These are phyloP conservation scores for Copidosoma floridanum DNA, from an alignment of 1,140 invertebrate genomes.

Conservation along the genomic window DNA sequence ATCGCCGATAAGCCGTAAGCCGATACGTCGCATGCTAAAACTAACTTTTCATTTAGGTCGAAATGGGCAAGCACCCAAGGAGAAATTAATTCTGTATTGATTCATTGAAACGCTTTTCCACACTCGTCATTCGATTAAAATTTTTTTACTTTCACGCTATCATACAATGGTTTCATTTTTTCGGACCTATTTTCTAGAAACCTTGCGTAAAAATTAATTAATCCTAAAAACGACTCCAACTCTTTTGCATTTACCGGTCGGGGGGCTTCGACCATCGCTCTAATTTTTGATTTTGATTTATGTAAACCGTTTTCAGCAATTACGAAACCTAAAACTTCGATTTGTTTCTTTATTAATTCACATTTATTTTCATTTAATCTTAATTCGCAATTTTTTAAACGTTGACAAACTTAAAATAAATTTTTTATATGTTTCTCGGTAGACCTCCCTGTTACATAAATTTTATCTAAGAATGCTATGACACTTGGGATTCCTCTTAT, in stretches of 20 bases:
- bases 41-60: slow-evolving; percentile 33
- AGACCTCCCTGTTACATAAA: slow-evolving; percentile 22
- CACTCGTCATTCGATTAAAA: slow-evolving; percentile 12
- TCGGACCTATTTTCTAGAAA: slow-evolving; percentile 22
- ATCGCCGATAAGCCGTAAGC: slow-evolving; percentile 44
- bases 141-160: slow-evolving; percentile 12
- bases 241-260: slow-evolving; percentile 17
- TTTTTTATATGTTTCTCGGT: slow-evolving; percentile 15
- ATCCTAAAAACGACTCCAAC: slow-evolving; percentile 21
- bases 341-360: slow-evolving; percentile 17
- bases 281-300: slow-evolving; percentile 27
- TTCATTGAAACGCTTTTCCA: slow-evolving; percentile 23
- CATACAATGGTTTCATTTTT: slow-evolving; percentile 24
- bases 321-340: slow-evolving; percentile 36
- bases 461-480: slow-evolving; percentile 28
- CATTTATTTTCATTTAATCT: slow-evolving; percentile 23
- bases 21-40: slow-evolving; percentile 46
- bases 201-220: slow-evolving; percentile 30
- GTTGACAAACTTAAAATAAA: slow-evolving; percentile 14
- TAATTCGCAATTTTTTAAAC: slow-evolving; percentile 17
- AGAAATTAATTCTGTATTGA: slow-evolving; percentile 32
- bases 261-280: slow-evolving; percentile 29
- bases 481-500: slow-evolving; percentile 15
- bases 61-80: slow-evolving; percentile 34
- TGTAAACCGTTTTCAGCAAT: slow-evolving; percentile 35